Evolutionary conservation across 1,140 invertebrate species (phyloP).

Genomic region (Cydia fagiglandana): DNA sequence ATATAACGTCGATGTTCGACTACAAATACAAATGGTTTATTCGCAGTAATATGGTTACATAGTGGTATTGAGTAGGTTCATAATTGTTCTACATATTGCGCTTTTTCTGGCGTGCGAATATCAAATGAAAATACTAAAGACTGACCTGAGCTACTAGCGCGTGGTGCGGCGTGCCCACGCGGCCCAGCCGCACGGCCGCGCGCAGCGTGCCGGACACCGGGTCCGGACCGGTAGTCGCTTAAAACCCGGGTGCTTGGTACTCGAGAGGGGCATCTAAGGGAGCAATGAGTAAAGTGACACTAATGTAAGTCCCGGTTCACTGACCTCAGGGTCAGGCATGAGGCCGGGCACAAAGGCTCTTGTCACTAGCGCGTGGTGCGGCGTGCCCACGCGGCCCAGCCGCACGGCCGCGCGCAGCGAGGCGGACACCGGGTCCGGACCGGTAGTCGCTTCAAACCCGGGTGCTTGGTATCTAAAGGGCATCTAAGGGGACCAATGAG

Average conservation of each 20-base stretch:
- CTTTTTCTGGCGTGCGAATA: too few species aligned
- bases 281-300: too few species aligned
- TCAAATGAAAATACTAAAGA: too few species aligned
- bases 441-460: constrained; percentile 42
- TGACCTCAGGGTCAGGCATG: neutral
- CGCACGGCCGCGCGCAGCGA: constrained; percentile 37
- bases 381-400: constrained; percentile 55
- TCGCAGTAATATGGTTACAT: too few species aligned
- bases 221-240: constrained; percentile 39
- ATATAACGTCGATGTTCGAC: too few species aligned
- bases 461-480: constrained; percentile 63
- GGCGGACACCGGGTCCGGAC: constrained; percentile 46
- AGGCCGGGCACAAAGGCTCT: constrained; percentile 41
- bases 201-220: constrained; percentile 39
- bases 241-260: constrained; percentile 64
- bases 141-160: constrained; percentile 41
- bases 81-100: too few species aligned
- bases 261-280: constrained; percentile 58
- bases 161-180: constrained; percentile 57
- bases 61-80: too few species aligned
- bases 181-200: constrained; percentile 45
- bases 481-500: constrained; percentile 40
- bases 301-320: too few species aligned
- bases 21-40: too few species aligned
- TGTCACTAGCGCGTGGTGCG: constrained; percentile 47